A percentile compares a stretch with the other conserved stretches of the same genome.
These are phyloP conservation scores for Pseudochirops cupreus DNA, from an alignment of 2,797 vertebrate genomes.

Conservation along the genomic window DNA sequence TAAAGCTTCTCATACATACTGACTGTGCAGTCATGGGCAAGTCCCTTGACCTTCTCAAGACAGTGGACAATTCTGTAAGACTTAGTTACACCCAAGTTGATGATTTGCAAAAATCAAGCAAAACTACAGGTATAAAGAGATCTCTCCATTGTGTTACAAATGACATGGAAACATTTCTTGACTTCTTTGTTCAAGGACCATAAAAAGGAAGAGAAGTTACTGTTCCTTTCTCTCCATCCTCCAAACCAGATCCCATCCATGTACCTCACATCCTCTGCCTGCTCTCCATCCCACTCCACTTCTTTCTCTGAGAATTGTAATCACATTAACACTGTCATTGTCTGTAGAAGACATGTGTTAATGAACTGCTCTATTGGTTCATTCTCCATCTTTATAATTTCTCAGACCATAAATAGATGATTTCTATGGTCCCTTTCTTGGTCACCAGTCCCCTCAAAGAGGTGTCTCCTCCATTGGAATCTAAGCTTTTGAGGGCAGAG, in stretches of 20 bases:
- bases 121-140: not conserved
- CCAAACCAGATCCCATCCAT: not conserved
- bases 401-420: not conserved
- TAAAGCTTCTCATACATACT: not conserved
- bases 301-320: not conserved
- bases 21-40: not conserved
- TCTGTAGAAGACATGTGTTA: not conserved
- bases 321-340: not conserved
- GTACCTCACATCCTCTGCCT: not conserved
- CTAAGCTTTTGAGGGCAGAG: not conserved
- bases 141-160: not conserved
- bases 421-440: not conserved
- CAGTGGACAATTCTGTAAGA: not conserved
- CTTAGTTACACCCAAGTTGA: not conserved
- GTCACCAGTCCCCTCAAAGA: not conserved
- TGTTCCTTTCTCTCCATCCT: not conserved
- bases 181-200: not conserved
- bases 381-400: not conserved
- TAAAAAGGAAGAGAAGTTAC: not conserved
- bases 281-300: not conserved
- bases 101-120: not conserved
- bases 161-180: not conserved
- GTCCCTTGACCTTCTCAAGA: not conserved
- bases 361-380: not conserved
- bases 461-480: not conserved